Evolutionary conservation across 2,888 invertebrate genomes (phyloP).

Genomic region (Conus canariensis): DNA sequence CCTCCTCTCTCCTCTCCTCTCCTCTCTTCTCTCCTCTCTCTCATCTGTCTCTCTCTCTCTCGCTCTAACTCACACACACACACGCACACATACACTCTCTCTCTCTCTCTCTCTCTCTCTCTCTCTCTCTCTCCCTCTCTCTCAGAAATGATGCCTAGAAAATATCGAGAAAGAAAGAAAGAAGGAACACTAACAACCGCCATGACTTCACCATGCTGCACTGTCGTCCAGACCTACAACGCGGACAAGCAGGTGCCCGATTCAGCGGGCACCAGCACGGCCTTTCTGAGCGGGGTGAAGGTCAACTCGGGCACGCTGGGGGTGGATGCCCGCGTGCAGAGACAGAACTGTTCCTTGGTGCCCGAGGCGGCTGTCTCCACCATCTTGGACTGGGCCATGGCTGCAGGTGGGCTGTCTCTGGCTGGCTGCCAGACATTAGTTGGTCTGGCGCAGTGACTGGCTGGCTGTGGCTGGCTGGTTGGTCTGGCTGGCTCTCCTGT

Average conservation of each 20-base stretch:
- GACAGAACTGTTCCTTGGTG: constrained; percentile 81
- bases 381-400: constrained; percentile 54
- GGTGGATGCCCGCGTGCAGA: constrained; percentile 84
- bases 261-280: constrained; percentile 93
- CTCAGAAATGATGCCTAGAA: background rate
- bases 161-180: background rate
- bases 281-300: constrained; percentile 91
- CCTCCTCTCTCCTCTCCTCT: no score
- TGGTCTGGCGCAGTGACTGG: constrained; percentile 16
- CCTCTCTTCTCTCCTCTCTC: no score
- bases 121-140: background rate
- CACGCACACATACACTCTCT: no score
- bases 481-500: background rate
- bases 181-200: background rate
- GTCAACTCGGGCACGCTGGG: constrained; percentile 89
- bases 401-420: constrained; percentile 51
- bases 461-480: background rate
- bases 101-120: background rate
- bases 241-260: constrained; percentile 93
- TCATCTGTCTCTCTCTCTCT: no score
- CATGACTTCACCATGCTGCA: no score
- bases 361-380: constrained; percentile 46
- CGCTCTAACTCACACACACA: no score
- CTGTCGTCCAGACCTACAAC: constrained; percentile 87
- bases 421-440: constrained; percentile 35